A percentile compares a stretch with the other conserved stretches of the same genome.
Conservation (phyloP, 2,113 vertebrate genomes). For the Bombycilla garrulus region DNA sequence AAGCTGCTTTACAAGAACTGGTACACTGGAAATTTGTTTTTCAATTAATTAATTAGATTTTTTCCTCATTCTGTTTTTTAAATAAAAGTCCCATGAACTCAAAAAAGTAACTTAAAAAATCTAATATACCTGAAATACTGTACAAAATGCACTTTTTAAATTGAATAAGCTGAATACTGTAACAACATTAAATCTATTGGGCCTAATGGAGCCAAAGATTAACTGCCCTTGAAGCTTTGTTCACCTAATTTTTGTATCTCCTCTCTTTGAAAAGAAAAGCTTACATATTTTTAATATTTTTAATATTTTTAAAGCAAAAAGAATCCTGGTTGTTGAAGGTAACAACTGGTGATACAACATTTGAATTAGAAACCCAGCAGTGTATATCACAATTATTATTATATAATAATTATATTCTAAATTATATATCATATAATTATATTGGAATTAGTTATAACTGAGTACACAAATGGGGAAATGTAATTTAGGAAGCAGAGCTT, state of each 20-base stretch:
- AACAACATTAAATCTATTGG: not conserved
- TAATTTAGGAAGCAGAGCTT: not conserved
- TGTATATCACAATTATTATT: not conserved
- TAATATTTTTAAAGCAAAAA: not conserved
- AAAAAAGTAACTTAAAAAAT: not conserved
- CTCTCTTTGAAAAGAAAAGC: not conserved
- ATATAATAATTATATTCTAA: not conserved
- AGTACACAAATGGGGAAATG: not conserved
- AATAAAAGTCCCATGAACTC: not conserved
- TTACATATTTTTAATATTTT: not conserved
- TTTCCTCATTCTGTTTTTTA: not conserved
- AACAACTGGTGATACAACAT: not conserved
- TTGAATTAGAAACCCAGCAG: not conserved
- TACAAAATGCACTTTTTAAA: not conserved
- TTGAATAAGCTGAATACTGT: not conserved
- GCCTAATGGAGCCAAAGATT: not conserved
- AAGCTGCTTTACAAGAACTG: not conserved
- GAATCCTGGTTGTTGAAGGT: not conserved
- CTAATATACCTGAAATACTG: not conserved
- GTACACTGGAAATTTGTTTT: not conserved
- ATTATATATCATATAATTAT: not conserved
- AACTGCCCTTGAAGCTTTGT: not conserved
- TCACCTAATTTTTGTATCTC: not conserved
- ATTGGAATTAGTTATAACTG: not conserved
- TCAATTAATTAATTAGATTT: not conserved